Conservation (phyloP, 2,113 vertebrate genomes). For the Hypocryptadius cinnamomeus region DNA sequence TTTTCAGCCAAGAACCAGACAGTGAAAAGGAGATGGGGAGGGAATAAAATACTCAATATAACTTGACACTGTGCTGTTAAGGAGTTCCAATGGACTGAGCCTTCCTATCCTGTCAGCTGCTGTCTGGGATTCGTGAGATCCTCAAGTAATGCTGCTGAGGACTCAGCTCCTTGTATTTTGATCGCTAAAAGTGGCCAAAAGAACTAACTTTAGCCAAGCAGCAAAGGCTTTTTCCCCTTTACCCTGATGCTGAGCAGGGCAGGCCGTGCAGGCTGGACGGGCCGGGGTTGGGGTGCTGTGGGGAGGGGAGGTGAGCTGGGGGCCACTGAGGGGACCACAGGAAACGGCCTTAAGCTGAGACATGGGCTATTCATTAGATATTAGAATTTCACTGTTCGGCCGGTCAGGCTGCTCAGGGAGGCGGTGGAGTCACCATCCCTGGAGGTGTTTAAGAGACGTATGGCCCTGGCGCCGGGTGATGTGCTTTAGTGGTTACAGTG, state of each 20-base stretch:
- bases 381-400: no score
- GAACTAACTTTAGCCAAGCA: fast-evolving
- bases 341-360: no score
- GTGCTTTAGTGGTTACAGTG: no score
- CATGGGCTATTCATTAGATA: fast-evolving
- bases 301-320: neutral
- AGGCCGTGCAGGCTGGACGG: neutral
- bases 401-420: neutral
- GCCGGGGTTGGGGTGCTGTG: fast-evolving
- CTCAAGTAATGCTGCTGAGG: neutral
- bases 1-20: neutral
- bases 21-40: neutral
- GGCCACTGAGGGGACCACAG: no score
- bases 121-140: neutral
- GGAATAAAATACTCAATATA: neutral
- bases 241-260: fast-evolving
- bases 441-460: neutral
- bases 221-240: fast-evolving
- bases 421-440: neutral
- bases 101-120: no score
- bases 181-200: neutral
- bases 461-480: neutral
- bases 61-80: no score
- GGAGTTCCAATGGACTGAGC: neutral
- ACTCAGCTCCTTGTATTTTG: fast-evolving